A percentile compares a stretch with the other conserved stretches of the same genome.
Evolutionary conservation across 1,140 invertebrate genomes (phyloP).

Genomic region (Caenorhabditis latens): DNA sequence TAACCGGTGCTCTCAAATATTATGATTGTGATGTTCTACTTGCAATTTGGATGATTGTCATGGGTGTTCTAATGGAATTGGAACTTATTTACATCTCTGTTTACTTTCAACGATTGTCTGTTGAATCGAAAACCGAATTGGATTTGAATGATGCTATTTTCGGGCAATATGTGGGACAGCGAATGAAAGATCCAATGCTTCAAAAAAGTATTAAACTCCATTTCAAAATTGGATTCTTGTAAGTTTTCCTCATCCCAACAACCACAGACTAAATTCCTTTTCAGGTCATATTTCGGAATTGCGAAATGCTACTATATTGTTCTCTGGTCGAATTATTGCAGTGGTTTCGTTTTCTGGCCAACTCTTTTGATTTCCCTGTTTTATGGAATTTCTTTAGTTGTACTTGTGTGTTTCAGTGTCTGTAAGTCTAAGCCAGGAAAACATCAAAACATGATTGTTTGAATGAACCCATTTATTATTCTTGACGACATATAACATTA

Average conservation of each 20-base stretch:
- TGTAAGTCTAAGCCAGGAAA: background rate
- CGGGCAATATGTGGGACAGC: background rate
- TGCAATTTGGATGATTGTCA: background rate
- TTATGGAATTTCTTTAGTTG: background rate
- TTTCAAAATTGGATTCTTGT: background rate
- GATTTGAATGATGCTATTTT: slow-evolving; percentile 16
- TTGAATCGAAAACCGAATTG: background rate
- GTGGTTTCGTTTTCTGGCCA: slow-evolving; percentile 1
- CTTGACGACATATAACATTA: background rate
- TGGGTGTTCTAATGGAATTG: background rate
- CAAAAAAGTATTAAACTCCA: background rate
- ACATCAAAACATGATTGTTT: background rate
- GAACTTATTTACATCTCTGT: slow-evolving; percentile 3
- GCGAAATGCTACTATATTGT: background rate
- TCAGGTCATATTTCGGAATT: background rate
- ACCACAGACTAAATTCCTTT: background rate
- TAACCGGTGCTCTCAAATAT: background rate
- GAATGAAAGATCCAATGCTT: background rate
- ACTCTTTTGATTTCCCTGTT: background rate
- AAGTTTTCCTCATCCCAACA: background rate
- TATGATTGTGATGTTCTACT: background rate
- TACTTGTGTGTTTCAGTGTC: background rate
- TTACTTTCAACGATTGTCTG: background rate
- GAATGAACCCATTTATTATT: background rate
- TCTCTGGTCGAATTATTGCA: background rate